Evolutionary conservation across 2,113 vertebrate genomes (phyloP).

Genomic region (Gymnarchus niloticus): DNA sequence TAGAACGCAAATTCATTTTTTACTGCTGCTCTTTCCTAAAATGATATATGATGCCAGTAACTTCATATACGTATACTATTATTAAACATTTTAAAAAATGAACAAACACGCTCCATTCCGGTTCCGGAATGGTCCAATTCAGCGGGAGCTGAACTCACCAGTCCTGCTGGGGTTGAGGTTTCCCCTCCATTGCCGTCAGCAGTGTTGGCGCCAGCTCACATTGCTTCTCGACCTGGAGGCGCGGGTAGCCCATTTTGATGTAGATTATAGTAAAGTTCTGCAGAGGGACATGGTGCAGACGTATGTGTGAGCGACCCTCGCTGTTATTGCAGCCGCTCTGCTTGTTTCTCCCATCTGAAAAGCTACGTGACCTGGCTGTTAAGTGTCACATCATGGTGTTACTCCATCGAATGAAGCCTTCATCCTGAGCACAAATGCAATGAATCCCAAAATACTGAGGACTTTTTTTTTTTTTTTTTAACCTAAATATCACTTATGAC

Average conservation of each 20-base stretch:
- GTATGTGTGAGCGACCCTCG: too few relatives aligned
- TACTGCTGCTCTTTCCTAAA: too few relatives aligned
- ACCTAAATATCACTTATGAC: background rate
- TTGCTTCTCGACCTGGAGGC: slow-evolving; percentile 86
- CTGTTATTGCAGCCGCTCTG: too few relatives aligned
- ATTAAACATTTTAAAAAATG: too few relatives aligned
- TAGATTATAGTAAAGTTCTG: slow-evolving; percentile 99
- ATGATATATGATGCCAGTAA: too few relatives aligned
- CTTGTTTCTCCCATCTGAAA: background rate
- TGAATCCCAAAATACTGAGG: background rate
- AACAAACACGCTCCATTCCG: background rate
- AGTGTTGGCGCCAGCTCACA: slow-evolving; percentile 93
- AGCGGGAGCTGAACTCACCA: slow-evolving; percentile 63
- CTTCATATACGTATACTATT: too few relatives aligned
- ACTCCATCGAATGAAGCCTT: background rate
- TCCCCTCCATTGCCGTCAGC: slow-evolving; percentile 97
- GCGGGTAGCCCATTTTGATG: slow-evolving; percentile 97
- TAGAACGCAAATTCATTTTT: too few relatives aligned
- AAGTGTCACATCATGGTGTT: background rate
- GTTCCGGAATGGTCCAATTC: too few relatives aligned
- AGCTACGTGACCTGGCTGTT: background rate
- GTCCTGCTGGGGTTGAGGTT: slow-evolving; percentile 94
- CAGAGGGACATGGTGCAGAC: slow-evolving; percentile 19
- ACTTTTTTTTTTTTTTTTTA: too few relatives aligned
- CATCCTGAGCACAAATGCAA: background rate